phyloP scores from a whole-genome alignment of 2,797 vertebrate species.

The Cynodonichthys magdalenae region DNA sequence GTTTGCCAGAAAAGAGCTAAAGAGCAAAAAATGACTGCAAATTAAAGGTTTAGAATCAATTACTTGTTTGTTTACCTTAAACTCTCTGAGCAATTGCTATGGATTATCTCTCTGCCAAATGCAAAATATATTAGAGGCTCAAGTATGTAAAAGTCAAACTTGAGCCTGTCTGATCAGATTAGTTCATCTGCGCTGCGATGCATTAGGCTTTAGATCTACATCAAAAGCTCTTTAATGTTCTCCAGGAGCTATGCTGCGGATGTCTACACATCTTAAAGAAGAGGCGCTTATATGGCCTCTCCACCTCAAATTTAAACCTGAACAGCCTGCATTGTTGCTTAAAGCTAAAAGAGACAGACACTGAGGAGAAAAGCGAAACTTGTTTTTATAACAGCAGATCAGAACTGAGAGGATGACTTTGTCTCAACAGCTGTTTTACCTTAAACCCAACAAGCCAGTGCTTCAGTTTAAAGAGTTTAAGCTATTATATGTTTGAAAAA shows the following conservation, averaged over 20 bases:
- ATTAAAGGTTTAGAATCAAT: conserved; percentile 11
- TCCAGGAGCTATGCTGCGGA: conserved; percentile 59
- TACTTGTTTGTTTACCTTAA: neutral
- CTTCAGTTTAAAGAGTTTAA: neutral
- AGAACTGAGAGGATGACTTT: conserved; percentile 37
- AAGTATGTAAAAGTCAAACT: conserved; percentile 35
- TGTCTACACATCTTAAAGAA: conserved; percentile 52
- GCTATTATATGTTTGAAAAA: neutral
- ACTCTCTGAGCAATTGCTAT: conserved; percentile 11
- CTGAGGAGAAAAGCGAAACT: conserved; percentile 14
- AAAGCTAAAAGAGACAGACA: conserved; percentile 23
- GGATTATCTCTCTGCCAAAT: conserved; percentile 35
- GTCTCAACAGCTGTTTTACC: conserved; percentile 36
- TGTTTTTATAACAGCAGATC: conserved; percentile 31
- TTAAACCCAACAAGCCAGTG: conserved; percentile 24
- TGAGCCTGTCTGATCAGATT: conserved; percentile 63
- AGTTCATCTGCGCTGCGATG: conserved; percentile 51
- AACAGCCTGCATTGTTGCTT: conserved; percentile 24
- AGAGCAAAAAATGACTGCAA: conserved; percentile 1
- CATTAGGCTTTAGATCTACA: conserved; percentile 62
- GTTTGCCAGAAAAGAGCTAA: neutral
- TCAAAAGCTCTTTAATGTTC: conserved; percentile 67
- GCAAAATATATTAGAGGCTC: conserved; percentile 19
- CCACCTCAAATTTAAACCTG: conserved; percentile 35
- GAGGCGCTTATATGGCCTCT: conserved; percentile 21